These are phyloP conservation scores for Xanthia togata DNA, from an alignment of 2,888 invertebrate genomes.

Conservation along the genomic window DNA sequence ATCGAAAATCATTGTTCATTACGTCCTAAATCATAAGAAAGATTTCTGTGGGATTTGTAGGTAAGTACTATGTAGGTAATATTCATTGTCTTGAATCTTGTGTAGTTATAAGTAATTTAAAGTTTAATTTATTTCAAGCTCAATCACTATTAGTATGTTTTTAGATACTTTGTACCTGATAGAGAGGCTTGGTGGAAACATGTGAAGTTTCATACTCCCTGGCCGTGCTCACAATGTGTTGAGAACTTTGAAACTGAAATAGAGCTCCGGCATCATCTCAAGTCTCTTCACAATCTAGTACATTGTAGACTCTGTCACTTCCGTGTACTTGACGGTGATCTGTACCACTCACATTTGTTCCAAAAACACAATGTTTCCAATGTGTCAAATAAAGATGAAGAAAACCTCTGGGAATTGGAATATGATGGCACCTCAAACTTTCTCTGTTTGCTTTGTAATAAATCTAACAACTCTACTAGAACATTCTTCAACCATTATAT, in stretches of 20 bases:
- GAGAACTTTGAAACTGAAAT: conserved; percentile 79
- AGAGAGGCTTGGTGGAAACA: conserved; percentile 83
- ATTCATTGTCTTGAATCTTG: neutral
- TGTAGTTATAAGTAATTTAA: neutral
- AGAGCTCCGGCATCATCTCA: conserved; percentile 80
- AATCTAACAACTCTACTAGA: conserved; percentile 74
- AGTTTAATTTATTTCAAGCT: neutral
- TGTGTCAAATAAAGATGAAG: conserved; percentile 76
- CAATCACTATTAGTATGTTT: conserved; percentile 60
- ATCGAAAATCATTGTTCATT: conserved; percentile 86
- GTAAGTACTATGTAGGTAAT: conserved; percentile 22
- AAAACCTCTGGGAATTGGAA: conserved; percentile 82
- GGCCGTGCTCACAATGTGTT: conserved; percentile 87
- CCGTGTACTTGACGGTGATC: conserved; percentile 80
- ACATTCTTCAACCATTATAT: conserved; percentile 86
- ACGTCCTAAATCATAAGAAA: conserved; percentile 88
- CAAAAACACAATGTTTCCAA: conserved; percentile 85
- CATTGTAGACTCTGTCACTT: conserved; percentile 87
- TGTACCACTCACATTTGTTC: conserved; percentile 82
- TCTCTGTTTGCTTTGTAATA: conserved; percentile 82
- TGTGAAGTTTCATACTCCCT: conserved; percentile 83
- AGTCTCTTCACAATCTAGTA: conserved; percentile 79
- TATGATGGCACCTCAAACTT: conserved; percentile 78
- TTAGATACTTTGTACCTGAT: conserved; percentile 86
- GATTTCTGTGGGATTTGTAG: conserved; percentile 88